Base-by-base conservation (phyloP, 2,888 invertebrate genomes). In the Anthoptus insignis region DNA sequence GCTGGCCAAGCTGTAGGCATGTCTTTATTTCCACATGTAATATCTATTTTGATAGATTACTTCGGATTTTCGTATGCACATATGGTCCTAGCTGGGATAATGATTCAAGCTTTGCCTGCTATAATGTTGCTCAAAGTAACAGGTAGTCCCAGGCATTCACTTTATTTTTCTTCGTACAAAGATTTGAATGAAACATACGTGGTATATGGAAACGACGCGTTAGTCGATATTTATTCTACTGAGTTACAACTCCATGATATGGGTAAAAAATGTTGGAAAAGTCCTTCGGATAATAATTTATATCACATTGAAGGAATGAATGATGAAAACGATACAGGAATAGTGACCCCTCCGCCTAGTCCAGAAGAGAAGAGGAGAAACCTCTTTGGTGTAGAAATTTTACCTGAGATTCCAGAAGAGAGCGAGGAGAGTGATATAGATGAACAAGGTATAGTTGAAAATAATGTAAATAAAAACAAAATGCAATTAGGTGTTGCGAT, bases 321-420 rank as follows among this genome's bases (percentile, higher is more conserved):
- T 47, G 77, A 81, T 24, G 80, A 78, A 32, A 76, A 81, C 42
- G 81, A 86, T 34, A 75, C 71, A 27, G 78, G 82, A 24, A 92
- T 88, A 34, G 85, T 88, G 21, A 92, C 91, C 11, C 91, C 91
- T 37, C 92, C 91, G 5, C 90, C 90, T 19, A 91, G 90, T 69
- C 91, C 91, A 13, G 93, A 93, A 72, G 92, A 93, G 72, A 93
- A 87, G 66, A 82, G 89, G 58, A 85, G 89, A 76, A 93, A 91
- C 69, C 84, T 92, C 45, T 91, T 90, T 71, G 94, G 94, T 3
- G 92, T 94, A 47, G 91, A 94, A 76, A 91, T 94, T 75, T 78
- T 94, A 63, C 94, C 94, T 22, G 91, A 93, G 80, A 94, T 94
- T 78, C 90, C 91, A 3, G 94, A 94, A 78, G 94, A 93, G 76